A percentile compares a stretch with the other conserved stretches of the same genome.
phyloP scores from a whole-genome alignment of 2,888 invertebrate species.

The Macaria liturata region DNA sequence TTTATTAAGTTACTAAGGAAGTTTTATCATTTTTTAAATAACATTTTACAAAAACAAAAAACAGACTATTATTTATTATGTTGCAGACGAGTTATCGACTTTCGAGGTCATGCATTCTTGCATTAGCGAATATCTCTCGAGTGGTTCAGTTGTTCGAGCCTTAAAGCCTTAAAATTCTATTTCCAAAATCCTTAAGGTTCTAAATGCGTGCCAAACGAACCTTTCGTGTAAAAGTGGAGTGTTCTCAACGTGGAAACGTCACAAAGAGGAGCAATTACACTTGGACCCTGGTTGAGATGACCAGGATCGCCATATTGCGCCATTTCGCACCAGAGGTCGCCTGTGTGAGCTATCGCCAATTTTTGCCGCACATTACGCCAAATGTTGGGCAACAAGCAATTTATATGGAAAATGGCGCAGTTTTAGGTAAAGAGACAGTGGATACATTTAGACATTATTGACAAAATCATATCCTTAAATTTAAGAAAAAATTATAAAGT shows the following conservation, averaged over 20 bases:
- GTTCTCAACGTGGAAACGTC: conserved; percentile 9
- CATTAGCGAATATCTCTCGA: too few relatives aligned
- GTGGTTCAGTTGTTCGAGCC: too few relatives aligned
- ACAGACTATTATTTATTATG: too few relatives aligned
- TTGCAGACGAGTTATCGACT: too few relatives aligned
- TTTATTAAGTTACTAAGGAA: too few relatives aligned
- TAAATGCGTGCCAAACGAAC: background rate
- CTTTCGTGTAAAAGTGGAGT: conserved; percentile 1
- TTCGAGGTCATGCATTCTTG: too few relatives aligned
- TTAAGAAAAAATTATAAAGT: too few relatives aligned
- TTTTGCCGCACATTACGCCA: conserved; percentile 23
- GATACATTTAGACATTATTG: background rate
- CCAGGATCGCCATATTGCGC: conserved; percentile 8
- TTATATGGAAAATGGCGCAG: conserved; percentile 52
- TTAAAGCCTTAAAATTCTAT: too few relatives aligned
- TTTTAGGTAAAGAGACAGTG: conserved; percentile 2
- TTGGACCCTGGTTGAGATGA: conserved; percentile 13
- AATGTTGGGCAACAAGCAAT: conserved; percentile 47
- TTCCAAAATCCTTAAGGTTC: background rate
- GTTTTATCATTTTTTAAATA: too few relatives aligned
- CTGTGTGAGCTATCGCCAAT: conserved; percentile 26
- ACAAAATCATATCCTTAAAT: too few relatives aligned
- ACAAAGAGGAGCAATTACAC: conserved; percentile 19
- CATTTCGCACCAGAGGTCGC: conserved; percentile 14
- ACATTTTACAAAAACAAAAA: too few relatives aligned